Evolutionary conservation across 2,113 vertebrate genomes (phyloP), one percentile per base, ranked within the genome.

Genomic region (Carassius auratus): DNA sequence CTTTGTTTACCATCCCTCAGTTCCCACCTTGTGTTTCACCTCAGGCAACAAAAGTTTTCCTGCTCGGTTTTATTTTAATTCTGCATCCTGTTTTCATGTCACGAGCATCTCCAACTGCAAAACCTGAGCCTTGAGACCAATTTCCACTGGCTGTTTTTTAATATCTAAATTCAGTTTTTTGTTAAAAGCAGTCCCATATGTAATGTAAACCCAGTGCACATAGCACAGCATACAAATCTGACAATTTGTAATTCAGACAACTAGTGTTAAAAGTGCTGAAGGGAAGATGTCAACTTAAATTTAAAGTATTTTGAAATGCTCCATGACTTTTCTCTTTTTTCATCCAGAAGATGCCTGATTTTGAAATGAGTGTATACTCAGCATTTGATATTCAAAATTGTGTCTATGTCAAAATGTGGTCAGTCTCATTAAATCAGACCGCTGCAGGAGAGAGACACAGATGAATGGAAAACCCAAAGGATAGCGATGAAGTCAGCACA

Each of bases 331-430:
- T 85, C 33, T 21, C 13, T 12, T 3, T 45, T 26, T 21, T 73
- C 55, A 69, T 33, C 5, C n/a, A 80, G 52, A 14, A 42, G 9
- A 33, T 23, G 23, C 66, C 42, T 81, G 55, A 50, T 75, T 81
- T 86, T 74, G 52, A 75, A 81, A 62, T 33, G 12, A 86, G 68
- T 7, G 23, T 59, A 45, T 69, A 36, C 62, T 64, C 36, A 4
- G 38, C 26, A 81, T 74, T 86, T 86, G 78, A 85, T 80, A 85
- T 85, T 71, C 84, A 81, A 23, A 26, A 73, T 15, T 36, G 52
- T 15, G 36, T n/a, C 33, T 62, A 14, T 45, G 64, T 75, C 77
- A 86, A 57, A 81, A 81, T 19, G 14, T 36, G 68, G 38, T 74
- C 42, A 21, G 57, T 81, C 78, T 86, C 85, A 64, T 86, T 86